A percentile compares a stretch with the other conserved stretches of the same genome.
Evolutionary conservation across 2,113 vertebrate genomes (phyloP).

Genomic region (Syrrhaptes paradoxus): DNA sequence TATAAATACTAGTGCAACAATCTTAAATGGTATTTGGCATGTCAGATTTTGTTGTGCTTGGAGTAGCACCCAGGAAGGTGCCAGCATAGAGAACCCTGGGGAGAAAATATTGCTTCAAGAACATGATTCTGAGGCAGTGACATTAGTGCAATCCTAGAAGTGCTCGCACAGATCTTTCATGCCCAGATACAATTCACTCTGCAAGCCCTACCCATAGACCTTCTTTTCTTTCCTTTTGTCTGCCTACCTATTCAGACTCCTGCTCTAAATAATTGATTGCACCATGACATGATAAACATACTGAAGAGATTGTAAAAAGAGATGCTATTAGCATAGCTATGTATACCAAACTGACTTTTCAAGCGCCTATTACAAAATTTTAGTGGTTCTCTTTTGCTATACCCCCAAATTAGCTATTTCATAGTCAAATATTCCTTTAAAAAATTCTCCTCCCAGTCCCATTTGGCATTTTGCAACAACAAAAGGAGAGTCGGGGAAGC

Average conservation of each 20-base stretch:
- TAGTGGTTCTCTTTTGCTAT: not conserved
- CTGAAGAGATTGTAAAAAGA: not conserved
- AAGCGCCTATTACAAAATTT: not conserved
- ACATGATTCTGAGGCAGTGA: not conserved
- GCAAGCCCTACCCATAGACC: not conserved
- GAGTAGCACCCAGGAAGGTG: not conserved
- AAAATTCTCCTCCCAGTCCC: not conserved
- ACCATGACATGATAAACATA: not conserved
- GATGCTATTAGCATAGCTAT: not conserved
- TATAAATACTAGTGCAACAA: not conserved
- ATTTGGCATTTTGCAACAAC: not conserved
- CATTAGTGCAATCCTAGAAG: not conserved
- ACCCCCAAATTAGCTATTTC: not conserved
- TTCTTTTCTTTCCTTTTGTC: slow-evolving; percentile 34
- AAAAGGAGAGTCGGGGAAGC: not conserved
- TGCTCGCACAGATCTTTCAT: not conserved
- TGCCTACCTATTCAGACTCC: slow-evolving; percentile 1
- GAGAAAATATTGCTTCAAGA: not conserved
- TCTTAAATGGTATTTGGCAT: not conserved
- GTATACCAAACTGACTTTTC: not conserved
- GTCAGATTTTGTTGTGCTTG: not conserved
- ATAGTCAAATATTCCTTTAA: not conserved
- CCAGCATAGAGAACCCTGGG: not conserved
- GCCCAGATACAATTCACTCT: not conserved
- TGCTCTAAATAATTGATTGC: slow-evolving; percentile 46